Evolutionary conservation across 2,113 vertebrate species (phyloP).

Genomic region (Helogale parvula): DNA sequence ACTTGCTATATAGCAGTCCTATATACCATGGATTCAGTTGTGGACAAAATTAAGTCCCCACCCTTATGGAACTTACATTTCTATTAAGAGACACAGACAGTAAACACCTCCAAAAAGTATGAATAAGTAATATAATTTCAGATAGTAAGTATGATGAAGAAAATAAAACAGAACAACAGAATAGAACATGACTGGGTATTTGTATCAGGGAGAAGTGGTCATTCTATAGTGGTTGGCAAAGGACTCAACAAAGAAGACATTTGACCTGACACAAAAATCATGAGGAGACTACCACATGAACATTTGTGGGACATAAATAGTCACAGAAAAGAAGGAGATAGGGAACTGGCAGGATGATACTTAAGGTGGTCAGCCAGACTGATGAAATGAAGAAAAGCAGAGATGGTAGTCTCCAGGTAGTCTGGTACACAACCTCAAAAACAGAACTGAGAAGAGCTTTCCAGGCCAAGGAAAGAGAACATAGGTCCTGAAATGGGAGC

Average conservation of each 20-base stretch:
- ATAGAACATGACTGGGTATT: neutral
- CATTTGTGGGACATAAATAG: neutral
- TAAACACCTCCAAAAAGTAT: neutral
- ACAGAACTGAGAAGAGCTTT: fast-evolving
- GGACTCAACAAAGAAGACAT: neutral
- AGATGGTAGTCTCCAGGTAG: neutral
- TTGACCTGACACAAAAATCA: neutral
- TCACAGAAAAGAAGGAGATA: neutral
- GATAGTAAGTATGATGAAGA: neutral
- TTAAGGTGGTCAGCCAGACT: neutral
- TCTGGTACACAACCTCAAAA: neutral
- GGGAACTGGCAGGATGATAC: neutral
- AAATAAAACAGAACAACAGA: neutral
- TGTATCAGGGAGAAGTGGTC: neutral
- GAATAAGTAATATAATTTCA: neutral
- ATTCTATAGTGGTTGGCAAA: neutral
- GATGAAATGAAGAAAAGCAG: neutral
- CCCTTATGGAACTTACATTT: neutral
- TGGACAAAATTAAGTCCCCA: neutral
- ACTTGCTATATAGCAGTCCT: neutral
- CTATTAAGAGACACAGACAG: neutral
- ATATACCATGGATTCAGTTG: neutral
- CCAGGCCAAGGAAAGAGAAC: neutral
- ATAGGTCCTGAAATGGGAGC: neutral
- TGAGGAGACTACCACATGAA: fast-evolving